phyloP scores from a whole-genome alignment of 2,888 invertebrate genomes.

The Phoenoteleia sp. region DNA sequence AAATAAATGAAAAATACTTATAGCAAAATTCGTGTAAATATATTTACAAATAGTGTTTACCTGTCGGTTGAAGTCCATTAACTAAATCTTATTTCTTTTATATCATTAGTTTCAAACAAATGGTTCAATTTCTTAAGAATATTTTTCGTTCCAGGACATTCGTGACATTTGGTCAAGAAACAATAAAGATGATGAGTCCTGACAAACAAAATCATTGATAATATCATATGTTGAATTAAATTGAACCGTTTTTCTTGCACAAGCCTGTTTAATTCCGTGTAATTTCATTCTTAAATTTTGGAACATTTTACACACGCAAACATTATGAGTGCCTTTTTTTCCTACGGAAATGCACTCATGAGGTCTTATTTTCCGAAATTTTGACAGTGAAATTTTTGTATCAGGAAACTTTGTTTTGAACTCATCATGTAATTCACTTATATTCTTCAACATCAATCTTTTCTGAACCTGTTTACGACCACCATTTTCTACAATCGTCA shows the following conservation, averaged over 20 bases:
- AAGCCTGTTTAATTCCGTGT: neutral
- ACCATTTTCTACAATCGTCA: constrained; percentile 13
- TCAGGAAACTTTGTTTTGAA: constrained; percentile 31
- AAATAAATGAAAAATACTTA: neutral
- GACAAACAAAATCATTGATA: constrained; percentile 28
- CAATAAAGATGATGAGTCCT: constrained; percentile 18
- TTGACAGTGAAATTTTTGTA: constrained; percentile 34
- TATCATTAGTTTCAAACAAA: constrained; percentile 7
- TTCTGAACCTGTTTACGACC: constrained; percentile 19
- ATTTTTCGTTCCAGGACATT: constrained; percentile 29
- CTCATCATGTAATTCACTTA: no score
- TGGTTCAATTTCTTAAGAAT: neutral
- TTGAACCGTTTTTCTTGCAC: neutral
- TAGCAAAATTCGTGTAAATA: neutral
- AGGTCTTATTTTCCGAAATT: constrained; percentile 43
- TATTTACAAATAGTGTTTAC: constrained; percentile 11
- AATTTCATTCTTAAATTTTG: constrained; percentile 31
- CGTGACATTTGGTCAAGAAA: neutral
- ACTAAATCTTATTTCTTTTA: constrained; percentile 18
- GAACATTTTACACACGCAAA: no score
- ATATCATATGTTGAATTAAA: neutral
- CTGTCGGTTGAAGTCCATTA: constrained; percentile 40
- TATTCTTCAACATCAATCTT: constrained; percentile 34
- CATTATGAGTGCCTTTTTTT: constrained; percentile 40
- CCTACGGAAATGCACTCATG: constrained; percentile 40